A percentile compares a stretch with the other conserved stretches of the same genome.
Evolutionary conservation across 2,113 vertebrate genomes (phyloP).

Genomic region (Choloepus hoffmanni): DNA sequence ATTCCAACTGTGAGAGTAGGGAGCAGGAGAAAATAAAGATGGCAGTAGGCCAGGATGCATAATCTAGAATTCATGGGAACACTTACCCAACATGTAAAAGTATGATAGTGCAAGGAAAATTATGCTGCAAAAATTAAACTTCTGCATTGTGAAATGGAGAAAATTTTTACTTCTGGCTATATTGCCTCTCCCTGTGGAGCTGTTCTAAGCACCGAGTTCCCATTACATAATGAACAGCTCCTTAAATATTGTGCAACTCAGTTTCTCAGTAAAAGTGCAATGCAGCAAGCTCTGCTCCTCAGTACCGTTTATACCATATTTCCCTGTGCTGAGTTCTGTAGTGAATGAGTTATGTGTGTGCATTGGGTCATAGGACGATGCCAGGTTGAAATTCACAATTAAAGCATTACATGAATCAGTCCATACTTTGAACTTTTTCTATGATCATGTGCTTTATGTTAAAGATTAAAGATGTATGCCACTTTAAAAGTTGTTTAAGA

Average conservation of each 20-base stretch:
- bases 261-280: constrained; percentile 20
- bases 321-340: background rate
- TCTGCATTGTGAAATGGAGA: constrained; percentile 51
- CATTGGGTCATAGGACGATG: background rate
- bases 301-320: background rate
- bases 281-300: constrained; percentile 36
- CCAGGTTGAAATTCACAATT: constrained; percentile 7
- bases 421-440: background rate
- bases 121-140: constrained; percentile 44
- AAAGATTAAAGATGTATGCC: background rate
- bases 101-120: constrained; percentile 10
- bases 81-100: constrained; percentile 33
- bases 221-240: constrained; percentile 73
- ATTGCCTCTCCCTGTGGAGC: constrained; percentile 68
- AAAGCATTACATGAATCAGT: background rate
- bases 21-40: background rate
- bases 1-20: background rate
- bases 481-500: constrained; percentile 31
- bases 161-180: constrained; percentile 50
- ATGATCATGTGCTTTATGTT: background rate
- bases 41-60: background rate
- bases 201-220: constrained; percentile 70
- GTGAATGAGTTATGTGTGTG: background rate
- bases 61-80: constrained; percentile 5
- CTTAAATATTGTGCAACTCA: constrained; percentile 68